Evolutionary conservation across 2,888 invertebrate genomes (phyloP).

Genomic region (Lingula anatina): DNA sequence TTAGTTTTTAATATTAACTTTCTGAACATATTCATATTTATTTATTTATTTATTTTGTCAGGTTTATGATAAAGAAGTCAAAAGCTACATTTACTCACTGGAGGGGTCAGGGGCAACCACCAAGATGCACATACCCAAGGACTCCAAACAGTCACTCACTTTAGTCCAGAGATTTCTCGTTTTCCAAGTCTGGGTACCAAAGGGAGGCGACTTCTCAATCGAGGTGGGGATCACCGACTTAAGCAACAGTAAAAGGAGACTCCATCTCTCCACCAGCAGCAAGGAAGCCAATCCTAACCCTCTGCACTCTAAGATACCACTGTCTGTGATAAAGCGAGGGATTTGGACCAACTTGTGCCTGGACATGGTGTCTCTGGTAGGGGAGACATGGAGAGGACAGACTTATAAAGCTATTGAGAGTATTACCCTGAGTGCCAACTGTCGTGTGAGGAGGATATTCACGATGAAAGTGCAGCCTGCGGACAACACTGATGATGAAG

Average conservation of each 20-base stretch:
- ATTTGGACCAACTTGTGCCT: conserved; percentile 49
- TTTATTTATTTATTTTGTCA: conserved; percentile 14
- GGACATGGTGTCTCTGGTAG: conserved; percentile 44
- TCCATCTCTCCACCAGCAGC: conserved; percentile 44
- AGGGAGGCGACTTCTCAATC: conserved; percentile 46
- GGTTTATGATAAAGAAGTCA: conserved; percentile 48
- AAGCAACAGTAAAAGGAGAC: conserved; percentile 36
- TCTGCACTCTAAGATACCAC: conserved; percentile 45
- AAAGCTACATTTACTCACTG: conserved; percentile 40
- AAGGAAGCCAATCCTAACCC: conserved; percentile 42
- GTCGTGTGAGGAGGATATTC: conserved; percentile 42
- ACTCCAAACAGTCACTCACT: conserved; percentile 40
- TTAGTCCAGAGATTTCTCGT: conserved; percentile 44
- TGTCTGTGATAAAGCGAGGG: conserved; percentile 34
- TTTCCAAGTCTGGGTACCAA: conserved; percentile 36
- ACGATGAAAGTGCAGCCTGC: conserved; percentile 45
- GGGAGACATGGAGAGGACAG: conserved; percentile 44
- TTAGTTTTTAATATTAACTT: too few species aligned
- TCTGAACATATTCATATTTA: too few species aligned
- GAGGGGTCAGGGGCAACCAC: conserved; percentile 45
- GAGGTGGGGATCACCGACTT: conserved; percentile 47
- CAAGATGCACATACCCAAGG: conserved; percentile 46
- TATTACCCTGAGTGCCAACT: conserved; percentile 45
- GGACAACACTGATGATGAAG: conserved; percentile 45
- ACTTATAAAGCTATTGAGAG: conserved; percentile 40